Evolutionary conservation across 2,113 vertebrate species (phyloP).

Genomic region (Ivindomyrus marchei): DNA sequence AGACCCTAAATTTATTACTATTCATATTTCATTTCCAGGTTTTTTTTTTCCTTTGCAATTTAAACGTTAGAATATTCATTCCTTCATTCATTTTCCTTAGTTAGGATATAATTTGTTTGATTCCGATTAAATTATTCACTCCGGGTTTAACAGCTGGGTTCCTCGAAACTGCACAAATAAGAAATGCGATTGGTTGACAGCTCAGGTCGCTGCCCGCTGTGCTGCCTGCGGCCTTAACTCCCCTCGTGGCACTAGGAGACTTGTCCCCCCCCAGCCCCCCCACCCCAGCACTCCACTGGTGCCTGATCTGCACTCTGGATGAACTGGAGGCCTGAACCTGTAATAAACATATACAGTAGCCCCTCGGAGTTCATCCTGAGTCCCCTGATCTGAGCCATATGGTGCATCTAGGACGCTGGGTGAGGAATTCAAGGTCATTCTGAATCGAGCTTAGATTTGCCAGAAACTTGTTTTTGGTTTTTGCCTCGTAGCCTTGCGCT

Average conservation of each 20-base stretch:
- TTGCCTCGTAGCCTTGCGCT: background rate
- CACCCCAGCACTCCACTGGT: background rate
- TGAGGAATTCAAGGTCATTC: background rate
- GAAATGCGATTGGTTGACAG: background rate
- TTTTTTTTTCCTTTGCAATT: background rate
- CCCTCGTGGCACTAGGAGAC: background rate
- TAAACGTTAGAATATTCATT: background rate
- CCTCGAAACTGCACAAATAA: background rate
- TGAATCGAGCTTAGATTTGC: background rate
- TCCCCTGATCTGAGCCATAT: constrained; percentile 14
- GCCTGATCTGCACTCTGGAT: constrained; percentile 6
- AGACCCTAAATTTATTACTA: background rate
- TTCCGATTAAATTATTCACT: background rate
- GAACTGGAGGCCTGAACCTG: background rate
- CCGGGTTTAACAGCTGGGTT: background rate
- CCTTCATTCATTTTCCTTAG: background rate
- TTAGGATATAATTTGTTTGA: background rate
- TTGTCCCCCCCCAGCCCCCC: background rate
- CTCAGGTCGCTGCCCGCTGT: background rate
- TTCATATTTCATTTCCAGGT: background rate
- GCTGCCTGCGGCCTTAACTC: background rate
- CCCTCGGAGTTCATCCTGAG: constrained; percentile 9
- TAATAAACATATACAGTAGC: constrained; percentile 9
- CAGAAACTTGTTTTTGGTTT: background rate
- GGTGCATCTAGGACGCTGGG: constrained; percentile 13